Evolutionary conservation across 2,888 invertebrate genomes (phyloP), one percentile per base, ranked within the genome.

Genomic region (Rhagophthalmus giganteus): DNA sequence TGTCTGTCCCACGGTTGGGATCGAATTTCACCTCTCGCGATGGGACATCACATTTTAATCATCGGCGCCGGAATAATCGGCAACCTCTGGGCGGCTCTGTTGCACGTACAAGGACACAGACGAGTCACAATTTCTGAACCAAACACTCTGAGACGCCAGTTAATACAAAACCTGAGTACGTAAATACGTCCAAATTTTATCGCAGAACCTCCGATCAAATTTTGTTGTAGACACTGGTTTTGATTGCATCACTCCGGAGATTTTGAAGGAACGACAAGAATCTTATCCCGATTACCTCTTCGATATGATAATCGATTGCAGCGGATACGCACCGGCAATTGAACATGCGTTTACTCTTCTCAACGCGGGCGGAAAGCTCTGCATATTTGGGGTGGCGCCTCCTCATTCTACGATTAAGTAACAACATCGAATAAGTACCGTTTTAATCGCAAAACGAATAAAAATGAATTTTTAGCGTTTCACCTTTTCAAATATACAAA

Each of bases 1-100:
- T 88, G 87, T 61, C 75, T 88, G 1, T 78, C 83, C 0, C 87
- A 87, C 57, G 87, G 86, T 0, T 84, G 81, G 76, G 82, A 87
- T 59, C 77, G 79, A 34, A 79, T 85, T 1, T 74, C 78, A 8
- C 84, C 85, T 0, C 69, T 87, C 2, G 64, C 77, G 0, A 76
- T 87, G 0, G 85, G 86, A 0, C 67, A 78, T 26, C 81, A 79
- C 54, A 81, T 87, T n/a, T 76, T 87, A 0, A 72, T 88, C 0
- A 76, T 81, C 0, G 87, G 87, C 0, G 86, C 87, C 39, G 88
- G 87, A 1, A 86, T 88, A 34, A 87, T 88, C 56, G 87, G 88
- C 65, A 83, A 82, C 62, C 72, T 88, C 0, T 87, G 87, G 86
- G 72, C 82, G 0, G 79, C 80, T 0, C 70, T 80, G 0, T 75